Evolutionary conservation across 1,140 invertebrate genomes (phyloP).

Genomic region (Calosoma granatense): DNA sequence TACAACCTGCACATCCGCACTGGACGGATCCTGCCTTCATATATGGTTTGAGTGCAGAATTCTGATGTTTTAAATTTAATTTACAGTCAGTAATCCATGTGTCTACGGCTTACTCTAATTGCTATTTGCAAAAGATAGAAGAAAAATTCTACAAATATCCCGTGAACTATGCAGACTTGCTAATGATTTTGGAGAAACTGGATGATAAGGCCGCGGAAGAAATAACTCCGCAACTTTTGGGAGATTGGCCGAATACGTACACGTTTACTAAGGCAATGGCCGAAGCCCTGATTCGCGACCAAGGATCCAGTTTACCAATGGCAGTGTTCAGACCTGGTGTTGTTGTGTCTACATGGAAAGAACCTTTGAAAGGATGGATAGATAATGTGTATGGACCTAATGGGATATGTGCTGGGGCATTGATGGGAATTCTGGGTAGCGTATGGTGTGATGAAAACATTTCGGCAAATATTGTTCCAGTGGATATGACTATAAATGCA

Average conservation of each 20-base stretch:
- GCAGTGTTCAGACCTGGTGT: conserved; percentile 66
- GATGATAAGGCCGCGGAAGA: conserved; percentile 50
- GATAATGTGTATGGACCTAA: conserved; percentile 70
- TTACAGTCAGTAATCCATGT: conserved; percentile 49
- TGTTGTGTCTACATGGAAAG: conserved; percentile 43
- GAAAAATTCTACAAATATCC: conserved; percentile 46
- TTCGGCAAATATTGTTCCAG: conserved; percentile 61
- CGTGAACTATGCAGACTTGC: conserved; percentile 43
- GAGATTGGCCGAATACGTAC: conserved; percentile 51
- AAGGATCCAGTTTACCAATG: conserved; percentile 43
- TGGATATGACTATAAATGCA: conserved; percentile 59
- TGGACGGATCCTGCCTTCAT: no score
- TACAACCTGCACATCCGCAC: no score
- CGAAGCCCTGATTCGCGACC: conserved; percentile 41
- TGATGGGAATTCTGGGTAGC: conserved; percentile 52
- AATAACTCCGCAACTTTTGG: conserved; percentile 48
- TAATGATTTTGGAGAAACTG: conserved; percentile 56
- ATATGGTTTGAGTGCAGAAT: no score
- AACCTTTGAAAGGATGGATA: conserved; percentile 56
- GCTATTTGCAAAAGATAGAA: conserved; percentile 39
- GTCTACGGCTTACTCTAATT: conserved; percentile 55
- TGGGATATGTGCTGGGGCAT: conserved; percentile 43
- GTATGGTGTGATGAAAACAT: conserved; percentile 41
- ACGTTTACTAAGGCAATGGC: conserved; percentile 53
- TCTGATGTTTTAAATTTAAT: no score